Percentiles rank a stretch among this genome's conserved stretches.
Evolutionary conservation across 2,888 invertebrate species (phyloP).

Genomic region (Odontocolon sp.): DNA sequence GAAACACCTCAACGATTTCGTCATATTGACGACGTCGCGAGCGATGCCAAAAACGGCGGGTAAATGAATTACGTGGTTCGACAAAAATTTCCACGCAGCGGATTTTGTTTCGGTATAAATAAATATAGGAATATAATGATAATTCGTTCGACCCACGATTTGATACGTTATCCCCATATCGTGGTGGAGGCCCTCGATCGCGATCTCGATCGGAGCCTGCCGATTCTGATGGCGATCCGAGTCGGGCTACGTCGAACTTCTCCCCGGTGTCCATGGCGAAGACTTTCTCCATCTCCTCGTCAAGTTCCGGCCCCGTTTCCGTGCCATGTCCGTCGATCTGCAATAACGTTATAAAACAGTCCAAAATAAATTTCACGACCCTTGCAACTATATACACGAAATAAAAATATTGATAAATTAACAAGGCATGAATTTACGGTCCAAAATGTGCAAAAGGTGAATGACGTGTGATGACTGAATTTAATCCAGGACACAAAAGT

Average conservation of each 20-base stretch:
- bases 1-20: slow-evolving; percentile 18
- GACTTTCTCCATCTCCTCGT: slow-evolving; percentile 94
- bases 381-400: background rate
- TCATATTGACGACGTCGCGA: background rate
- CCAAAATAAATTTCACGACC: background rate
- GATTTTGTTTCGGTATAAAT: background rate
- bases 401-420: background rate
- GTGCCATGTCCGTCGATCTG: slow-evolving; percentile 83
- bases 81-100: background rate
- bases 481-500: too few species aligned
- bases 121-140: slow-evolving; percentile 16
- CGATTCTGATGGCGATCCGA: slow-evolving; percentile 80
- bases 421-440: background rate
- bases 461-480: background rate
- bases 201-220: slow-evolving; percentile 76
- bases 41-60: slow-evolving; percentile 26
- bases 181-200: slow-evolving; percentile 77
- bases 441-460: background rate
- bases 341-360: slow-evolving; percentile 32
- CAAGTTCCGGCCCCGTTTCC: slow-evolving; percentile 87
- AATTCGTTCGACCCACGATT: slow-evolving; percentile 74
- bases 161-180: slow-evolving; percentile 78
- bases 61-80: too few species aligned
- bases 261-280: slow-evolving; percentile 86
- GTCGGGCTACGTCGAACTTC: slow-evolving; percentile 84